A percentile compares a stretch with the other conserved stretches of the same genome.
Conservation (phyloP, 2,797 vertebrate genomes). For the Hyperoplus lanceolatus region DNA sequence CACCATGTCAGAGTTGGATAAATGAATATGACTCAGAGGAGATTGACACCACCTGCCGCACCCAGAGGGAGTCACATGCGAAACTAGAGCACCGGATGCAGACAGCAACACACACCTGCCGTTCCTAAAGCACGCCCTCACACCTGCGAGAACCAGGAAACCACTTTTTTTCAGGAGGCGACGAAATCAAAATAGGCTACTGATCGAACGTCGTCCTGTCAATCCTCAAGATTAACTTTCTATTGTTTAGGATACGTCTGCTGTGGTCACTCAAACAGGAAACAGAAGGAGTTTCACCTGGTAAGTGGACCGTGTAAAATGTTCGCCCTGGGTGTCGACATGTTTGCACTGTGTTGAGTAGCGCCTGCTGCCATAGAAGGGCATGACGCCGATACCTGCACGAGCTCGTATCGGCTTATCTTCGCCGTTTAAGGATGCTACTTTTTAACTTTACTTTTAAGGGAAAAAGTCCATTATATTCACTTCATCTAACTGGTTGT, state of each 20-base stretch:
- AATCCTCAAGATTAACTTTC: too few relatives aligned
- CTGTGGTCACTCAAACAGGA: neutral
- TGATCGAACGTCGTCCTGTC: neutral
- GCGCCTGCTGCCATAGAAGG: constrained; percentile 30
- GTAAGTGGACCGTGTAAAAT: constrained; percentile 43
- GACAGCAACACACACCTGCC: constrained; percentile 71
- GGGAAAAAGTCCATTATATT: neutral
- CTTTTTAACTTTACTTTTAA: neutral
- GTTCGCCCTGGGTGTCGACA: constrained; percentile 27
- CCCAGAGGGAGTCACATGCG: neutral
- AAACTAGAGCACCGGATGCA: constrained; percentile 8
- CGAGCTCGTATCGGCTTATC: accelerated
- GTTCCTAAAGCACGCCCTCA: constrained; percentile 72
- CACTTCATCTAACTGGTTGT: neutral
- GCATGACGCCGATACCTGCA: neutral
- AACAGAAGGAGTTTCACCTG: constrained; percentile 51
- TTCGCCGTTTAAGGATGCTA: accelerated
- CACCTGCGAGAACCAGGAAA: constrained; percentile 86
- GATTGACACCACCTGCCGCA: constrained; percentile 22
- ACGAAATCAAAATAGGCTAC: constrained; percentile 7
- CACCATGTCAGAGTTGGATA: neutral
- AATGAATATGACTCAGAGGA: constrained; percentile 31
- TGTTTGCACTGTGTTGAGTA: constrained; percentile 19
- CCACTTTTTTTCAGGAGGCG: constrained; percentile 16
- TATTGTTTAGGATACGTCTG: neutral